Evolutionary conservation across 2,888 invertebrate genomes (phyloP), one percentile per base, ranked within the genome.

Genomic region (Andrena camellia): DNA sequence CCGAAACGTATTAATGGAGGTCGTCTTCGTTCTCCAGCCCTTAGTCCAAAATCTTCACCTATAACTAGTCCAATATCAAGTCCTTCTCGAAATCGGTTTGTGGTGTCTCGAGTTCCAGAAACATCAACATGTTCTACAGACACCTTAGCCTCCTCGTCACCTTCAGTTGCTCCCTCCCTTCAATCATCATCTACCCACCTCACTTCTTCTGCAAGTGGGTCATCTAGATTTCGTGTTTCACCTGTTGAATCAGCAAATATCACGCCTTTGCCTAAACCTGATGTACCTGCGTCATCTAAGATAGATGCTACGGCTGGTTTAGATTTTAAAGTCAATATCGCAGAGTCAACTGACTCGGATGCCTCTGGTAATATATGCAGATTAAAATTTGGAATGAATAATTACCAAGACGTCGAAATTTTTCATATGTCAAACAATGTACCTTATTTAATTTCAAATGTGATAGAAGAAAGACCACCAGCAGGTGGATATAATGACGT

Each of bases 51-150:
- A 84, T 95, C 96, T 33, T 95, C 96, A 66, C 96, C 96, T 71
- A 96, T 96, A 84, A 96, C 96, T 88, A 96, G 96, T 90, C 97
- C 97, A 35, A 95, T 96, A 85, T 96, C 96, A 69, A 94, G 95
- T 88, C 95, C 95, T 26, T 94, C 94, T 72, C 92, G 93, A 76
- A 92, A 90, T 87, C 94, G 95, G 67, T 95, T 95, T 85, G 94
- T 94, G 78, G 95, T 95, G 5, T 94, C 94, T 7, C 92, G 94
- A 77, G 95, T 95, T 10, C 93, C 94, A 60, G 94, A 94, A 90
- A 91, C 93, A 35, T 92, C 95, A 62, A 93, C 94, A 81, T 92
- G 93, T 42, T 92, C 93, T 20, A 90, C 91, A 60, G 93, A 92
- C 64, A 90, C 91, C 83, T 90, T 92, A 69, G 93, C 94, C 57